Evolutionary conservation across 1,140 invertebrate species (phyloP), one percentile per base, ranked within the genome.

Genomic region (Apolygus lucorum): DNA sequence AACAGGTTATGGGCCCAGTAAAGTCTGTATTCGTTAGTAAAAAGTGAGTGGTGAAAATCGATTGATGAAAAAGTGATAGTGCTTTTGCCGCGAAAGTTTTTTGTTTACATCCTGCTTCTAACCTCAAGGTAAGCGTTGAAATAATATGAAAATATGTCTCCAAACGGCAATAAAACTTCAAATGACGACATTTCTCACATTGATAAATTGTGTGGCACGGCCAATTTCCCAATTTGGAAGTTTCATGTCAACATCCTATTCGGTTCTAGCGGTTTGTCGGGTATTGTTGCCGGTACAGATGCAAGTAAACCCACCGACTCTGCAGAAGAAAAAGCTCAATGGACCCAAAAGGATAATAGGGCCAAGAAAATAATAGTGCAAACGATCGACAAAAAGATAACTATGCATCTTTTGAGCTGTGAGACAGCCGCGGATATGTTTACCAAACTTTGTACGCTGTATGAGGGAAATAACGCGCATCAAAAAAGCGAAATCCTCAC

Each of bases 171-270:
- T n/a, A n/a, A n/a, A n/a, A n/a, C n/a, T n/a, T n/a, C n/a, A n/a
- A n/a, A n/a, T 42, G 34, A 42, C 4, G 24, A 68, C n/a, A 52
- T 52, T 21, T 68, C 66, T 4, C 21, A 21, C 54, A 62, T 62
- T 21, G 54, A 62, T 4, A 62, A 62, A 25, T 62, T 62, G 63
- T 4, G 17, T 28, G 25, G 63, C 8, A 14, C 11, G 8, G 14
- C 11, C 63, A 28, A 28, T 65, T 28, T 65, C 27, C 63, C 2
- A 8, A 26, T 28, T 11, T 29, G 63, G 63, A 28, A 26, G 14
- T 26, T 65, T 2, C 25, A 65, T 8, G 14, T 28, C 2, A 26
- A 26, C 22, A 22, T 65, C 17, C 8, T 65, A 11, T 65, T 29
- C 22, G 2, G 14, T 2, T 29, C 63, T 2, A 25, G 8, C 27